phyloP scores from a whole-genome alignment of 2,797 vertebrate species.

The Gymnothorax javanicus region DNA sequence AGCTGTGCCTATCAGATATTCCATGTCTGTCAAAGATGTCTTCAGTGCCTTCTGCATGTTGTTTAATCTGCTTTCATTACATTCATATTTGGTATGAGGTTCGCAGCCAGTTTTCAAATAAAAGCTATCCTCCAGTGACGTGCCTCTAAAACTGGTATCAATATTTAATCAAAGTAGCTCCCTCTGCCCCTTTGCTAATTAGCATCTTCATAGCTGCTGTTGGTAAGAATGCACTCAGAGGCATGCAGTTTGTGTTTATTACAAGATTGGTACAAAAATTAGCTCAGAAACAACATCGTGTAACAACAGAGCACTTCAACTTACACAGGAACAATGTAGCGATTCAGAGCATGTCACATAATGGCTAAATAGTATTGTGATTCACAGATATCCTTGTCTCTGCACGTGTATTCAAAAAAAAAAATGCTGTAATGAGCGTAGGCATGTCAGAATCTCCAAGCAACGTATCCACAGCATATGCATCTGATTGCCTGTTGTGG shows the following conservation, averaged over 20 bases:
- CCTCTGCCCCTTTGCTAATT: background rate
- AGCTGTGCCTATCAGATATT: background rate
- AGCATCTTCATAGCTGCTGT: background rate
- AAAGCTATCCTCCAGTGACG: background rate
- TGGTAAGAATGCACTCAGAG: background rate
- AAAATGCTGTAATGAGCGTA: background rate
- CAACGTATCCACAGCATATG: background rate
- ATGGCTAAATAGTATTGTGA: no score
- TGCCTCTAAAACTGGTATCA: slow-evolving; percentile 3
- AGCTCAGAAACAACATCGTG: background rate
- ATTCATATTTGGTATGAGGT: background rate
- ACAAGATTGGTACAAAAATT: background rate
- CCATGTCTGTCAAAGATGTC: background rate
- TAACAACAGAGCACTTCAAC: no score
- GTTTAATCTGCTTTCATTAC: background rate
- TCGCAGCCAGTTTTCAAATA: background rate
- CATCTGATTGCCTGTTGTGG: background rate
- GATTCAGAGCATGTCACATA: background rate
- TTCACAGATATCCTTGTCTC: background rate
- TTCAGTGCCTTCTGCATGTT: background rate
- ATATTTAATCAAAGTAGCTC: slow-evolving; percentile 1
- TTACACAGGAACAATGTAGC: background rate
- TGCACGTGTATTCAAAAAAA: background rate
- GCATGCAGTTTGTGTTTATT: background rate
- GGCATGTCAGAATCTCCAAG: background rate